A percentile compares a stretch with the other conserved stretches of the same genome.
phyloP scores from a whole-genome alignment of 1,140 invertebrate genomes.

The Orius insidiosus region DNA sequence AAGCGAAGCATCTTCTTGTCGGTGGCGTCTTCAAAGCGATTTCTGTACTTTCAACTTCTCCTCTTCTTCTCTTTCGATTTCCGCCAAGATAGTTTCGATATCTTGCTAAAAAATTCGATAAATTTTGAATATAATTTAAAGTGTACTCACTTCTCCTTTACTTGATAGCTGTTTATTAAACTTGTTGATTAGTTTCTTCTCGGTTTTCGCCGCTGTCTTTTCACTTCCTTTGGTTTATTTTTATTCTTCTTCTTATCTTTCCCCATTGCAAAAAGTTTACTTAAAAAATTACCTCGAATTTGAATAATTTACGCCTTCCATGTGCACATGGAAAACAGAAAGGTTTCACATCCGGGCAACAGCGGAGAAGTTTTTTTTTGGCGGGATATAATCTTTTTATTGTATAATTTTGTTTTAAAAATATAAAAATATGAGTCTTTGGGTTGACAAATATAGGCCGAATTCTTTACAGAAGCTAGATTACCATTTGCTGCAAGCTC shows the following conservation, averaged over 20 bases:
- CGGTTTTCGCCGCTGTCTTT: constrained; percentile 74
- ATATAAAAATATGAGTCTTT: constrained; percentile 66
- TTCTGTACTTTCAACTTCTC: constrained; percentile 44
- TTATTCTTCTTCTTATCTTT: constrained; percentile 74
- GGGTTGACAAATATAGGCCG: constrained; percentile 96
- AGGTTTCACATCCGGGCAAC: no score
- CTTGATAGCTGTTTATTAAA: constrained; percentile 67
- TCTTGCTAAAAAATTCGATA: constrained; percentile 69
- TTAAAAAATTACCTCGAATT: no score
- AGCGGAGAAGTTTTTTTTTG: no score
- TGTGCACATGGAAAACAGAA: no score
- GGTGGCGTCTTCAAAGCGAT: constrained; percentile 36
- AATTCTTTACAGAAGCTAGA: constrained; percentile 73
- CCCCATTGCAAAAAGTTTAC: constrained; percentile 40
- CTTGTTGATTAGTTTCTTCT: constrained; percentile 69
- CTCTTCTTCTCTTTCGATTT: constrained; percentile 65
- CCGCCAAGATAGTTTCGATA: constrained; percentile 62
- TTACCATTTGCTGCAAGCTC: constrained; percentile 83
- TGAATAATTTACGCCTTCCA: no score
- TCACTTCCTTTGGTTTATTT: constrained; percentile 71
- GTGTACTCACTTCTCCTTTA: constrained; percentile 72
- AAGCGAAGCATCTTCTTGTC: constrained; percentile 59
- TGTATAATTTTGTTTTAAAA: no score
- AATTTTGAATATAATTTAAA: constrained; percentile 12
- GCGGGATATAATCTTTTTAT: no score